Conservation (phyloP, 2,797 vertebrate genomes). For the Enteromius anoplus region DNA sequence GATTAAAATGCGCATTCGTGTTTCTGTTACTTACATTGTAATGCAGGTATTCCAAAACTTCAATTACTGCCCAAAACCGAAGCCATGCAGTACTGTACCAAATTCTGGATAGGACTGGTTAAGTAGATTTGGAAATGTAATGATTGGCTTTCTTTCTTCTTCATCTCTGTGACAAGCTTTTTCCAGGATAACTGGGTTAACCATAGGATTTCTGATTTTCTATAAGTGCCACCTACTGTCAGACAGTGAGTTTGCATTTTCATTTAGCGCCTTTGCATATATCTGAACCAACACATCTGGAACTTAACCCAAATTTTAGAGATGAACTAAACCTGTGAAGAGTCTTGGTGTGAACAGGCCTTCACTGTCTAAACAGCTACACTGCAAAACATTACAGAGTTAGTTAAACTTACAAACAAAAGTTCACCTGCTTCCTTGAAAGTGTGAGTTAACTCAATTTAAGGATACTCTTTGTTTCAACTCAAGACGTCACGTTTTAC, state of each 20-base stretch:
- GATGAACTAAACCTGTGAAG: not conserved
- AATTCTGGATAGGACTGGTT: not conserved
- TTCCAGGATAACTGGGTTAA: not conserved
- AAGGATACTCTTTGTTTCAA: too few relatives aligned
- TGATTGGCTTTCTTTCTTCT: not conserved
- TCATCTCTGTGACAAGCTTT: not conserved
- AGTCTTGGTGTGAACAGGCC: not conserved
- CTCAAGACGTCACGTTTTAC: too few relatives aligned
- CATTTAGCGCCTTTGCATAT: not conserved
- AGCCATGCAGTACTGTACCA: too few relatives aligned
- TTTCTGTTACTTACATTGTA: too few relatives aligned
- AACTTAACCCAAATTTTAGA: not conserved
- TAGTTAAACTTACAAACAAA: too few relatives aligned
- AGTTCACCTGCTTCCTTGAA: too few relatives aligned
- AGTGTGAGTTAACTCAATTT: too few relatives aligned
- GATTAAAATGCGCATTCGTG: too few relatives aligned
- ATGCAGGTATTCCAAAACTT: too few relatives aligned
- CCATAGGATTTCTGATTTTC: not conserved
- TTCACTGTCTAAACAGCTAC: not conserved
- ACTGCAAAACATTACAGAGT: not conserved
- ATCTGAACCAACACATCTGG: not conserved
- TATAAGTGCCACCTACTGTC: not conserved
- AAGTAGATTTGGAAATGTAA: not conserved
- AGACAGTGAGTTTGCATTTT: not conserved
- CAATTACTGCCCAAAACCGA: too few relatives aligned